Conservation (phyloP, 2,888 invertebrate genomes). For the Tyria jacobaeae region DNA sequence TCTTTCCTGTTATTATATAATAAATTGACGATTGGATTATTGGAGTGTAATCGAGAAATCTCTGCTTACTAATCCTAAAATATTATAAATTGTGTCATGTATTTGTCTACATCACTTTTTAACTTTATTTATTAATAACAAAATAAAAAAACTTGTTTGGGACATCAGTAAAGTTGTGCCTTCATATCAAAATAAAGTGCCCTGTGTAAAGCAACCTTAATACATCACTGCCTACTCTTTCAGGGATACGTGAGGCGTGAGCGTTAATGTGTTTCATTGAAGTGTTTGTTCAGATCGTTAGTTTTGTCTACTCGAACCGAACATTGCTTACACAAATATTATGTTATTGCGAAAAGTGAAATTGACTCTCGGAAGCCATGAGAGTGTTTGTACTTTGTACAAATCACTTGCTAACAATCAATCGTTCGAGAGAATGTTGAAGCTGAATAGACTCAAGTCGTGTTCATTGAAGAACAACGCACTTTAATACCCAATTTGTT, state of each 20-base stretch:
- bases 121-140: too few species aligned
- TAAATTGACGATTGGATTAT: constrained; percentile 13
- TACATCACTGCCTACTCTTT: too few species aligned
- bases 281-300: constrained; percentile 30
- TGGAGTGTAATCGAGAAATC: background rate
- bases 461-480: constrained; percentile 43
- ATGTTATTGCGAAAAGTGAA: constrained; percentile 62
- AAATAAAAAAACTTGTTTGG: background rate
- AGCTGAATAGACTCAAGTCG: constrained; percentile 51
- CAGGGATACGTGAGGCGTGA: too few species aligned
- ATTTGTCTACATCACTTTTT: too few species aligned
- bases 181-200: too few species aligned
- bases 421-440: constrained; percentile 38
- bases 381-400: constrained; percentile 41
- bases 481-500: constrained; percentile 32
- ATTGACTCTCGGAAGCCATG: constrained; percentile 53
- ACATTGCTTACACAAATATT: constrained; percentile 41
- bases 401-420: constrained; percentile 47
- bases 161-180: too few species aligned
- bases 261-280: too few species aligned
- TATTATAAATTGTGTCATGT: too few species aligned
- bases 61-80: background rate
- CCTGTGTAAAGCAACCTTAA: too few species aligned
- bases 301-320: constrained; percentile 34
- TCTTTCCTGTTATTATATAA: constrained; percentile 13